Conservation (phyloP, 2,888 invertebrate species). For the Flabesymbios commensalis region DNA sequence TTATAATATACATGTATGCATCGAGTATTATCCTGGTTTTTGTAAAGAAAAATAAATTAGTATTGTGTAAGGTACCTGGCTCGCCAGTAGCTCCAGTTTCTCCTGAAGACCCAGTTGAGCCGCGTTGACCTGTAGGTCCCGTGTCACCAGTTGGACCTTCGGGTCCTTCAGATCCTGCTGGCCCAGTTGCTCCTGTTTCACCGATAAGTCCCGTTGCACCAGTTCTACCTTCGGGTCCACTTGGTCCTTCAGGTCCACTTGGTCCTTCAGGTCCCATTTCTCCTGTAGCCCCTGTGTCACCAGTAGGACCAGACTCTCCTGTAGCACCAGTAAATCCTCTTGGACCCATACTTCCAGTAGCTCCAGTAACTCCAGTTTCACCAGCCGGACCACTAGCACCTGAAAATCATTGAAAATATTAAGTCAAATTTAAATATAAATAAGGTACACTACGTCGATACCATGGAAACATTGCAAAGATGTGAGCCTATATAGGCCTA, state of each 20-base stretch:
- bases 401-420: constrained; percentile 9
- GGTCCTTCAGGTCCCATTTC: constrained; percentile 20
- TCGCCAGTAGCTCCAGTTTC: constrained; percentile 35
- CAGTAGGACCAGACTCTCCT: constrained; percentile 23
- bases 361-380: constrained; percentile 23
- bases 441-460: too few relatives aligned
- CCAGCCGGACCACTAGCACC: constrained; percentile 19
- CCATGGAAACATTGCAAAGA: too few relatives aligned
- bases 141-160: background rate
- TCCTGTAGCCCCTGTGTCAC: constrained; percentile 42
- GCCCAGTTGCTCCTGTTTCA: constrained; percentile 20
- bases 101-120: constrained; percentile 7
- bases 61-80: constrained; percentile 66
- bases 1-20: too few relatives aligned
- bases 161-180: background rate
- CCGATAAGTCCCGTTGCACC: constrained; percentile 20
- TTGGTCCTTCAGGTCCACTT: constrained; percentile 20
- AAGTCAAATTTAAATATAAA: too few relatives aligned
- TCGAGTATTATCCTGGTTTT: too few relatives aligned
- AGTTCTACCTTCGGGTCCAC: constrained; percentile 14
- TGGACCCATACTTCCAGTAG: constrained; percentile 22
- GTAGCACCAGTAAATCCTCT: constrained; percentile 15
- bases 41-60: too few relatives aligned
- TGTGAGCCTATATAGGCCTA: too few relatives aligned
- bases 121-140: background rate